Percentiles rank a stretch among this genome's conserved stretches.
Evolutionary conservation across 2,888 invertebrate genomes (phyloP).

Genomic region (Cephus sareptanus): DNA sequence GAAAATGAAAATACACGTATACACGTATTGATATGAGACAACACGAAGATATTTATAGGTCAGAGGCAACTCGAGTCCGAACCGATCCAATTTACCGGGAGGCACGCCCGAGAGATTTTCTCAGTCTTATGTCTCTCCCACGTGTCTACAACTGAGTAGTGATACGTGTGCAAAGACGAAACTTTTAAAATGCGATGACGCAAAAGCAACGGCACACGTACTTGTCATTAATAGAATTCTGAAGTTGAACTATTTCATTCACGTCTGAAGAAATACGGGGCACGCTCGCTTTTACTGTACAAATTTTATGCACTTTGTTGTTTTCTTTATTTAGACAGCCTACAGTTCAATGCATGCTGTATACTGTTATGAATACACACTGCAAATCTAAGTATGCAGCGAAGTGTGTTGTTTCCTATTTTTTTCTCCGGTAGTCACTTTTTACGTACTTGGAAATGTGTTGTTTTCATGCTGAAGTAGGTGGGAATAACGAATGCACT

Average conservation of each 20-base stretch:
- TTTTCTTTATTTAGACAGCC: not conserved
- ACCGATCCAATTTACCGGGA: not conserved
- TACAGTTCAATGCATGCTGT: not conserved
- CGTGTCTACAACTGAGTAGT: not conserved
- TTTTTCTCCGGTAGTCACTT: no score
- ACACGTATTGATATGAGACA: not conserved
- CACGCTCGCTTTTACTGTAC: not conserved
- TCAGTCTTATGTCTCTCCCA: not conserved
- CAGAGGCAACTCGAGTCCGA: not conserved
- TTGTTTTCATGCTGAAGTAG: no score
- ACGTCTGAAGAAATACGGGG: not conserved
- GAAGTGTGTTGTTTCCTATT: no score
- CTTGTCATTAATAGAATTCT: not conserved
- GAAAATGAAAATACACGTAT: not conserved
- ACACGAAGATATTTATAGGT: not conserved
- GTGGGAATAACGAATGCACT: no score
- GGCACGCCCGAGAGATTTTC: not conserved
- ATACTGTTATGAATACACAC: not conserved
- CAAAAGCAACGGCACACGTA: no score
- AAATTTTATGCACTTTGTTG: not conserved
- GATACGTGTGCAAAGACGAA: not conserved
- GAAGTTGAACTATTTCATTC: not conserved
- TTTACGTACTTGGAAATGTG: no score
- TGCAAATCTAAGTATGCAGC: no score
- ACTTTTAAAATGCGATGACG: not conserved